Evolutionary conservation across 1,140 invertebrate species (phyloP).

Genomic region (Drosophila mojavensis): DNA sequence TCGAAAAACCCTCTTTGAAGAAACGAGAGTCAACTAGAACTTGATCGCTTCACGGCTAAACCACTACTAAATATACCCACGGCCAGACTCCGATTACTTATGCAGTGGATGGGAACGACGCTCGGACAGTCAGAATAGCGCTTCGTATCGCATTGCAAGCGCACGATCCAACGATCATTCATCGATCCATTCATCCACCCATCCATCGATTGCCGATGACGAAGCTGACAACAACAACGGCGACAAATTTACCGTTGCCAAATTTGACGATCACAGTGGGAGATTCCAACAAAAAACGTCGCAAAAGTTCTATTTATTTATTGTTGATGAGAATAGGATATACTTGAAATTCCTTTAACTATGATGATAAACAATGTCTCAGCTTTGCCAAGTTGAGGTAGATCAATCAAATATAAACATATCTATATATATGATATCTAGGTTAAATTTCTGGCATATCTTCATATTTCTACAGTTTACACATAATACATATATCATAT

Average conservation of each 20-base stretch:
- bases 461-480: no score
- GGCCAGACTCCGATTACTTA: slow-evolving; percentile 71
- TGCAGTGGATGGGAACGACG: slow-evolving; percentile 27
- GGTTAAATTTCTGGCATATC: no score
- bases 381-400: no score
- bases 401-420: no score
- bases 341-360: no score
- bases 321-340: no score
- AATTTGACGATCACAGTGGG: background rate
- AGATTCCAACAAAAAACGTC: background rate
- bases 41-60: slow-evolving; percentile 62
- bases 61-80: slow-evolving; percentile 66
- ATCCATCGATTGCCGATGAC: slow-evolving; percentile 16
- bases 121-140: background rate
- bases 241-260: background rate
- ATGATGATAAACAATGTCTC: no score
- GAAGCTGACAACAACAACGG: slow-evolving; percentile 13
- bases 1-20: background rate
- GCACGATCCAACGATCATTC: slow-evolving; percentile 4
- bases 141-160: slow-evolving; percentile 1
- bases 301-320: background rate
- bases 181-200: slow-evolving; percentile 10
- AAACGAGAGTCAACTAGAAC: slow-evolving; percentile 22
- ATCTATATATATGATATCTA: no score
- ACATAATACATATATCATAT: no score